Base-by-base conservation (phyloP, 1,140 invertebrate species). In the Zaprionus ornatus region DNA sequence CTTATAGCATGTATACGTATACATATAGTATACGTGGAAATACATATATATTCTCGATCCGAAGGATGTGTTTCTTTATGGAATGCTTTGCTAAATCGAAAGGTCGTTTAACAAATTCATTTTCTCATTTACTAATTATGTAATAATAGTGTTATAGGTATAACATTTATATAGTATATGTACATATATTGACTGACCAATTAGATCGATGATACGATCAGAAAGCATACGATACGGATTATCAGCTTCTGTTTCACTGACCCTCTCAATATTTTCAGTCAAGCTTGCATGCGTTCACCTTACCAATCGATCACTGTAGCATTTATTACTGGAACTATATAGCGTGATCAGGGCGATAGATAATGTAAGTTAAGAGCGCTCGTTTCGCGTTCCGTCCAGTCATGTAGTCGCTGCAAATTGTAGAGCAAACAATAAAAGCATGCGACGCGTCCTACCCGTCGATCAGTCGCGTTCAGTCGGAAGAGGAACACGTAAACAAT, bases 381-480 rank as follows among this genome's bases (percentile, higher is more conserved):
- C 9, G 29, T 10, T 0, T 10, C 29, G 1, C 27, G 23, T 42
- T 15, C 19, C 45, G 64, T 25, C 6, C 64, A 5, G 37, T 67
- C 64, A 67, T 23, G 35, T 32, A 45, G 17, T 5, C 52, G 37
- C 52, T 29, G 64, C 52, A 66, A 42, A 3, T 27, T 17, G 10
- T 5, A 17, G n/a, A 10, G 4, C 15, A 15, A 29, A 55, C 2
- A 35, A 60, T 50, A 68, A 68, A 68, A 68, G 17, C 45, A 10
- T 1, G 45, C 19, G 4, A 12, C 19, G 13, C 13, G 12, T 35
- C 12, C 6, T 2, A 6, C 5, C 25, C 10, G 32, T 0, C 29
- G 13, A 2, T 69, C 56, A 69, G 56, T 69, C 40, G 40, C 40
- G 5, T 42, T 68, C 15, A 10, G 10, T n/a, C 25, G 25, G 40